phyloP scores from a whole-genome alignment of 2,797 vertebrate genomes.

The Phaenicophaeus curvirostris region DNA sequence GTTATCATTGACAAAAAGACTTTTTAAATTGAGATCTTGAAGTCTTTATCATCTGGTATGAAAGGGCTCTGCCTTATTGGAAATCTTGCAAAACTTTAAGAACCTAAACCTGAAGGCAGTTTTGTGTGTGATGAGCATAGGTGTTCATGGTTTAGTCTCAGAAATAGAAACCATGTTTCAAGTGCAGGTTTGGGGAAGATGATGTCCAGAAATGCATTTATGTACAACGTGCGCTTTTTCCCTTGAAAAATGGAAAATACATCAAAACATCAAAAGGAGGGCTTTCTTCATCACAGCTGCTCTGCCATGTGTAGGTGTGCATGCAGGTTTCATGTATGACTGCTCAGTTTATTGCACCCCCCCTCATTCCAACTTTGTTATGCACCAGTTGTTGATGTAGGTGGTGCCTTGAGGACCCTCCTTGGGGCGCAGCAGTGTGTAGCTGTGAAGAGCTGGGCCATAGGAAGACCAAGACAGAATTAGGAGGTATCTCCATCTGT shows the following conservation, averaged over 20 bases:
- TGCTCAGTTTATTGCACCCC: neutral
- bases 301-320: neutral
- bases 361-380: neutral
- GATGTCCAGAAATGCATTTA: neutral
- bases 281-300: rapidly evolving
- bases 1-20: neutral
- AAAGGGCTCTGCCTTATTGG: neutral
- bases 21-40: neutral
- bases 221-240: neutral
- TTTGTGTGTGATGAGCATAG: neutral
- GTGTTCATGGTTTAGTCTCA: neutral
- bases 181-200: neutral
- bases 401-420: neutral
- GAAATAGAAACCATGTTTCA: neutral
- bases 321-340: rapidly evolving
- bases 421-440: neutral
- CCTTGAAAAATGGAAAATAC: neutral
- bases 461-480: neutral
- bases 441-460: neutral
- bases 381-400: rapidly evolving
- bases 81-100: neutral
- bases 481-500: neutral
- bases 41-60: neutral
- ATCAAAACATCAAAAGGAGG: neutral
- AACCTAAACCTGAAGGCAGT: neutral